Evolutionary conservation across 2,797 vertebrate species (phyloP), one percentile per base, ranked within the genome.

Genomic region (Cirrhinus molitorella): DNA sequence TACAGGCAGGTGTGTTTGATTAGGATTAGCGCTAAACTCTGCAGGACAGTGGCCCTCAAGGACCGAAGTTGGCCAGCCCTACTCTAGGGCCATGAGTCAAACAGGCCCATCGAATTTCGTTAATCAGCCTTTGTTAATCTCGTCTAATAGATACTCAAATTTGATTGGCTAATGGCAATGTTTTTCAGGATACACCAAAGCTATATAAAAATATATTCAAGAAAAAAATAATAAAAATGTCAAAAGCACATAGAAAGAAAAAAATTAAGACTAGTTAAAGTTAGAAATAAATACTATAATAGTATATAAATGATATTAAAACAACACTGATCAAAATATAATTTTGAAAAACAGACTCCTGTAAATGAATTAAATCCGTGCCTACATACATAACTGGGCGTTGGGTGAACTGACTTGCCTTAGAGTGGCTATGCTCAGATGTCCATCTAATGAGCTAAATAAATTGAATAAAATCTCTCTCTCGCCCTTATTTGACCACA

Each of bases 391-490:
- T 10, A 47, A 14, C 1, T 11, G 7, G 23, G 1, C 1, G 3
- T 5, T 4, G 5, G 28, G 17, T 72, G 25, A 31, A 51, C 47
- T 51, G 47, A 31, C 17, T 13, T 28, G 70, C 47, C 28, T 73
- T 53, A 53, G 53, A 73, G 21, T 12, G 71, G 23, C 59, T 31
- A 31, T 63, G 2, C 25, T 31, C 14, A 73, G 49, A 73, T 53
- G 28, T 53, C 28, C 49, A 34, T 73, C 28, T 37, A 25, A 53
- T 73, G 53, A 71, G 11, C 53, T 34, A 59, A 59, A 80, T 59
- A 43, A 31, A 45, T 5, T 28, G 0, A 31, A 70, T 21, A 16
- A 40, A 80, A 67, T 57, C 51, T 55, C n/a, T 61, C 37, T 80
- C 51, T 51, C 8, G 2, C 45, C 51, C 11, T 12, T 45, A 34